A percentile compares a stretch with the other conserved stretches of the same genome.
Evolutionary conservation across 2,888 invertebrate genomes (phyloP).

Genomic region (Drosophila borealis): DNA sequence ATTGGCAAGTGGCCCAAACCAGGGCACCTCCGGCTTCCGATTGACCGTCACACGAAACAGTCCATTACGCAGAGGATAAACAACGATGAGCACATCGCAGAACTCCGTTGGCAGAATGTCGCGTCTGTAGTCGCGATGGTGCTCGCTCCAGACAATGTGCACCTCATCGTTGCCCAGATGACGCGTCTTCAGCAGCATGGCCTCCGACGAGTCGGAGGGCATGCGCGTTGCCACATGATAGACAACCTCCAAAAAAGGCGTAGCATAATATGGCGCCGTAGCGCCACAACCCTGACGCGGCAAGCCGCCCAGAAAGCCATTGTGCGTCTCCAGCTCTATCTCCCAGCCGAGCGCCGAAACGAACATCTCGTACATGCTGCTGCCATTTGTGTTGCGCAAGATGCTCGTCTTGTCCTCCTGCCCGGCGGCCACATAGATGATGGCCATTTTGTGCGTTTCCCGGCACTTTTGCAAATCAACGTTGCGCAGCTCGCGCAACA

Average conservation of each 20-base stretch:
- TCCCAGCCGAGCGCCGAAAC: slow-evolving; percentile 88
- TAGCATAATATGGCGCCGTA: slow-evolving; percentile 97
- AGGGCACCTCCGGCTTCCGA: slow-evolving; percentile 94
- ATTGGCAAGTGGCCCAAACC: slow-evolving; percentile 97
- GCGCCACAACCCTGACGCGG: slow-evolving; percentile 95
- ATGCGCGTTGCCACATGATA: slow-evolving; percentile 99
- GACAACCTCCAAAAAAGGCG: slow-evolving; percentile 95
- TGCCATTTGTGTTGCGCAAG: slow-evolving; percentile 93
- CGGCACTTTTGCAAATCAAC: slow-evolving; percentile 96
- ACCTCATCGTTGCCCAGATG: slow-evolving; percentile 99
- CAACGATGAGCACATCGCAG: slow-evolving; percentile 98
- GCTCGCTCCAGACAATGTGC: slow-evolving; percentile 99
- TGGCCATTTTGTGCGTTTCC: slow-evolving; percentile 98
- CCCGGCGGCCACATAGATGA: slow-evolving; percentile 98
- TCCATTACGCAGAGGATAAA: slow-evolving; percentile 96
- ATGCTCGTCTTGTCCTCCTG: slow-evolving; percentile 99
- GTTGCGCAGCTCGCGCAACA: slow-evolving; percentile 95
- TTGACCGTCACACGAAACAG: slow-evolving; percentile 95
- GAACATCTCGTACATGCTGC: slow-evolving; percentile 96
- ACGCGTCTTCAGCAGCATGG: slow-evolving; percentile 95
- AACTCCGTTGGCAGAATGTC: slow-evolving; percentile 99
- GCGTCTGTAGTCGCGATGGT: slow-evolving; percentile 96
- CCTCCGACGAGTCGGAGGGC: slow-evolving; percentile 95
- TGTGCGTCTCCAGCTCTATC: slow-evolving; percentile 96
- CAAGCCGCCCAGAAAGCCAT: slow-evolving; percentile 97